Percentiles rank a stretch among this genome's conserved stretches.
phyloP scores from a whole-genome alignment of 2,113 vertebrate species.

The Coracopsis vasa region DNA sequence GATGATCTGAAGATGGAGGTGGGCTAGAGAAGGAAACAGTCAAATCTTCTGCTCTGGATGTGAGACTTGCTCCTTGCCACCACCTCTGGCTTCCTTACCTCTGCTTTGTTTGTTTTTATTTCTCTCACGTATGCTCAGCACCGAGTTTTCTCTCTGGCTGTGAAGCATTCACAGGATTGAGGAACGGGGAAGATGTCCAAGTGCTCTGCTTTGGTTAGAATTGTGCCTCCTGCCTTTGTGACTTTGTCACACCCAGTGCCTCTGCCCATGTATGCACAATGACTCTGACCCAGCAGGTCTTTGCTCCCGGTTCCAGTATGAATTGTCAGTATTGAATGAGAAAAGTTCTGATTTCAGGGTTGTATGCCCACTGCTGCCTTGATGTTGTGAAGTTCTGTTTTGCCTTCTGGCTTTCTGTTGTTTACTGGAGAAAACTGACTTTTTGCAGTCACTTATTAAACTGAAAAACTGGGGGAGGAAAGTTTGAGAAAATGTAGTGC shows the following conservation, averaged over 20 bases:
- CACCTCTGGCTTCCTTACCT: background rate
- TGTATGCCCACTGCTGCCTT: background rate
- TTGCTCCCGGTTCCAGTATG: background rate
- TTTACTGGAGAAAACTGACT: background rate
- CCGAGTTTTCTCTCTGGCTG: background rate
- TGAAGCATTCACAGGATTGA: background rate
- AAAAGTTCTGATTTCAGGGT: background rate
- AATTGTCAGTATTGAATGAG: background rate
- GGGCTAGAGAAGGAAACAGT: background rate
- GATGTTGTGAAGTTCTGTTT: background rate
- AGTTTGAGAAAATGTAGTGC: rapidly evolving
- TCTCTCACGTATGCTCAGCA: background rate
- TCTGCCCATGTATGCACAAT: background rate
- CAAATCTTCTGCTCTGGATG: background rate
- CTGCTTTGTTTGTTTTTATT: background rate
- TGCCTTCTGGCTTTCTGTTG: background rate
- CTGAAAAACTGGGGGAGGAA: rapidly evolving
- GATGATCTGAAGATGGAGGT: background rate
- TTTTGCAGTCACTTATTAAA: background rate
- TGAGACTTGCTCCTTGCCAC: background rate
- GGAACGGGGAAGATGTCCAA: rapidly evolving
- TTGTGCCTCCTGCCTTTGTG: background rate
- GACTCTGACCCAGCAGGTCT: background rate
- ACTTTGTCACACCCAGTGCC: too few relatives aligned
- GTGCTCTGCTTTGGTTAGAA: background rate